Percentiles rank a stretch among this genome's conserved stretches.
phyloP scores from a whole-genome alignment of 1,140 invertebrate species.

The Megalopta genalis region DNA sequence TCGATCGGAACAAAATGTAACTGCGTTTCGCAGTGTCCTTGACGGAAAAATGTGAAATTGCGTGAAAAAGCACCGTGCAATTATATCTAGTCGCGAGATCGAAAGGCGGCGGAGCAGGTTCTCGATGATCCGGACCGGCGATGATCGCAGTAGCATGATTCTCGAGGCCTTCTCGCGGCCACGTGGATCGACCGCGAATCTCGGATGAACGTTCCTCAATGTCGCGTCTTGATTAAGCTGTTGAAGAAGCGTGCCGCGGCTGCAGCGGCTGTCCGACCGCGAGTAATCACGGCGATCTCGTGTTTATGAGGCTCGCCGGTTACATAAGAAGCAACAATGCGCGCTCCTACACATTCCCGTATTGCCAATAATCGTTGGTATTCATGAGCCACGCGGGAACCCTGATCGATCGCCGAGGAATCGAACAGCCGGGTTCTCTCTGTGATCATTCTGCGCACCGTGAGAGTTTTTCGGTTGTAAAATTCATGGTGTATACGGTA shows the following conservation, averaged over 20 bases:
- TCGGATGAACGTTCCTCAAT: background rate
- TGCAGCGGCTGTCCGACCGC: background rate
- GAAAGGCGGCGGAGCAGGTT: too few species aligned
- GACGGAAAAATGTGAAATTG: too few species aligned
- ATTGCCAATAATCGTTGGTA: background rate
- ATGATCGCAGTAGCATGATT: background rate
- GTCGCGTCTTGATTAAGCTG: background rate
- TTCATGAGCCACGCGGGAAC: background rate
- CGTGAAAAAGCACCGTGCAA: too few species aligned
- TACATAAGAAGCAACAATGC: background rate
- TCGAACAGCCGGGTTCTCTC: background rate
- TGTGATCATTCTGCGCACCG: background rate
- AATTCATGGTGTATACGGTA: background rate
- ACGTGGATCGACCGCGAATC: background rate
- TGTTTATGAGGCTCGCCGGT: background rate
- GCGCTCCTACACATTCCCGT: background rate
- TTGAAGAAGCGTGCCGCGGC: background rate
- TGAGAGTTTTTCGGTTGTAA: constrained; percentile 1
- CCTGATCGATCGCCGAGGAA: background rate
- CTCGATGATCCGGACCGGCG: too few species aligned
- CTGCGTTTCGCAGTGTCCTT: too few species aligned
- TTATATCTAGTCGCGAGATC: too few species aligned
- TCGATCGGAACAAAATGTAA: too few species aligned
- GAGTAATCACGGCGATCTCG: background rate
- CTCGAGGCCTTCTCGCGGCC: background rate